A percentile compares a stretch with the other conserved stretches of the same genome.
Conservation (phyloP, 2,113 vertebrate species). For the Jacana jacana region DNA sequence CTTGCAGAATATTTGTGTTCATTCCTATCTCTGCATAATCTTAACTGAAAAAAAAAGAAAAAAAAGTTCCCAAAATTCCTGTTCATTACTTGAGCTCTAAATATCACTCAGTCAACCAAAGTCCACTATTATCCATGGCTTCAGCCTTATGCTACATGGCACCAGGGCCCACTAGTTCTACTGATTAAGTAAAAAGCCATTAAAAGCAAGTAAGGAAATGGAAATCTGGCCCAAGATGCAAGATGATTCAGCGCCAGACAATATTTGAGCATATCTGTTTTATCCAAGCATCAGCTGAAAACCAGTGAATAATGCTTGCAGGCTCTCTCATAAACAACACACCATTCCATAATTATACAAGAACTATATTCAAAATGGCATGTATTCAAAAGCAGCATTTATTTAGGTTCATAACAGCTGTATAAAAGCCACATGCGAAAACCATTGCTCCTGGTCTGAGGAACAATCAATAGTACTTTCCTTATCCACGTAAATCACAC, state of each 20-base stretch:
- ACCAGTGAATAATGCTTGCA: background rate
- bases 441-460: background rate
- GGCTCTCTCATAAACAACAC: background rate
- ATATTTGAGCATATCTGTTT: background rate
- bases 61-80: background rate
- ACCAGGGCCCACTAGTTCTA: background rate
- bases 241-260: background rate
- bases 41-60: background rate
- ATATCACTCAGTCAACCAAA: background rate
- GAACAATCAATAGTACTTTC: background rate
- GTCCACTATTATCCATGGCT: background rate
- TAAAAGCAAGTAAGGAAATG: background rate
- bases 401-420: background rate
- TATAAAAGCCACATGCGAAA: background rate
- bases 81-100: background rate
- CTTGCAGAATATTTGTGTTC: background rate
- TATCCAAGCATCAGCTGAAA: constrained; percentile 14
- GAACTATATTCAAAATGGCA: background rate
- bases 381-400: background rate
- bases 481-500: background rate
- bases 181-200: background rate
- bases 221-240: background rate
- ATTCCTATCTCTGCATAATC: background rate
- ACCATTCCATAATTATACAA: background rate
- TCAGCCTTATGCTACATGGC: background rate